A percentile compares a stretch with the other conserved stretches of the same genome.
phyloP scores from a whole-genome alignment of 2,797 vertebrate species.

The Enteromius radiatus region DNA sequence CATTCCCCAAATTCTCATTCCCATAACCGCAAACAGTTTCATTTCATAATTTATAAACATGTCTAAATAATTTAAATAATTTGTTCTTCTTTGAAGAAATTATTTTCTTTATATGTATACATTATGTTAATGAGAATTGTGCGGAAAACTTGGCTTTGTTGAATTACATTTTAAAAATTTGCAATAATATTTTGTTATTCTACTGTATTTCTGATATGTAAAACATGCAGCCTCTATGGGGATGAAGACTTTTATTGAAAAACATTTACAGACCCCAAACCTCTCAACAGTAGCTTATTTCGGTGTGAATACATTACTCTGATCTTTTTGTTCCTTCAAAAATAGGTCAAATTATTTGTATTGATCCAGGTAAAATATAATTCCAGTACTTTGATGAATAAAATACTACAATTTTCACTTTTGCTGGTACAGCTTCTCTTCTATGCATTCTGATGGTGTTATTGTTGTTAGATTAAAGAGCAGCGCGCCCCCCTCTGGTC shows the following conservation, averaged over 20 bases:
- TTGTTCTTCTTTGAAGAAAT: not conserved
- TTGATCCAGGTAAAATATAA: not conserved
- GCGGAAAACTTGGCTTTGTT: not conserved
- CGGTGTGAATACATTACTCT: not conserved
- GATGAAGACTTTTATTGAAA: not conserved
- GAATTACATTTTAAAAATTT: not conserved
- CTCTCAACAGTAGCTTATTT: not conserved
- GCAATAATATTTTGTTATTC: not conserved
- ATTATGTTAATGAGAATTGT: not conserved
- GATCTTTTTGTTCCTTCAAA: not conserved
- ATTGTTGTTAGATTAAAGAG: conserved; percentile 14
- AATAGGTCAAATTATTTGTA: not conserved
- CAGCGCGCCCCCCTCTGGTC: conserved; percentile 57
- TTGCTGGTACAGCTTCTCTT: conserved; percentile 11
- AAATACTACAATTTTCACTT: not conserved
- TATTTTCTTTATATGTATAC: not conserved
- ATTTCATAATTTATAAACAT: too few relatives aligned
- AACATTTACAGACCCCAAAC: not conserved
- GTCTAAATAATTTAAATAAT: not conserved
- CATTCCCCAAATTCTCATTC: not conserved
- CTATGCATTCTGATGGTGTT: conserved; percentile 11
- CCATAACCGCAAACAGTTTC: not conserved
- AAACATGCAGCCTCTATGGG: not conserved
- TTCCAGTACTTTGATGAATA: not conserved
- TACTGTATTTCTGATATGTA: not conserved